Evolutionary conservation across 2,113 vertebrate genomes (phyloP), one percentile per base, ranked within the genome.

Genomic region (Nothoprocta pentlandii): DNA sequence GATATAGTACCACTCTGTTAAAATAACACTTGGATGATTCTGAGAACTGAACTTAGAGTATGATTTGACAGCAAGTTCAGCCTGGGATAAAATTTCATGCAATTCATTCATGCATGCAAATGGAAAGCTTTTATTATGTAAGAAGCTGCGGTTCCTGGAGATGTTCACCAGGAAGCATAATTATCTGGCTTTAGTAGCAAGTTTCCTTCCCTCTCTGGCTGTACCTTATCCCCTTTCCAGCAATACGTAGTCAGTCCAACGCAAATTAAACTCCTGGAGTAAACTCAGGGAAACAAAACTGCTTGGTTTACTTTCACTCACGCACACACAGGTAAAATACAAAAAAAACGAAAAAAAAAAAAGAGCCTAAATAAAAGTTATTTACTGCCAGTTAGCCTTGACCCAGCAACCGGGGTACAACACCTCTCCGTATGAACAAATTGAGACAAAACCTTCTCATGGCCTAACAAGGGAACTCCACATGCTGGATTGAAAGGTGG

Each of bases 1-100:
- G 61, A 80, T 63, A 54, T 7, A 89, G 66, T 42, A 78, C 28
- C 61, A 47, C 39, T 89, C 69, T 58, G 51, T 81, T 93, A 75
- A 94, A 92, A 89, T 44, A 89, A 81, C 62, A 73, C 85, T 21
- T 64, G 53, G 53, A 56, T 92, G 42, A 41, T 44, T 84, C 80
- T 49, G 67, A 91, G 77, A 89, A 79, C 77, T 71, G 58, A 76
- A 90, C 39, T 73, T 83, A 56, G 64, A 85, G 69, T 67, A 66
- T 16, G 41, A 87, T 76, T 68, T 96, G 86, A 84, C 83, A 90
- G 82, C 41, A 90, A 77, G 73, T 96, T 95, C 93, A 95, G 62
- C 69, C 86, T 90, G 44, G 84, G 92, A 87, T 87, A 89, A 92
- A 84, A 92, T 81, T 89, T 92, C 90, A 90, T 91, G 53, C n/a